Conservation (phyloP, 2,888 invertebrate species). For the Mythimna impura region DNA sequence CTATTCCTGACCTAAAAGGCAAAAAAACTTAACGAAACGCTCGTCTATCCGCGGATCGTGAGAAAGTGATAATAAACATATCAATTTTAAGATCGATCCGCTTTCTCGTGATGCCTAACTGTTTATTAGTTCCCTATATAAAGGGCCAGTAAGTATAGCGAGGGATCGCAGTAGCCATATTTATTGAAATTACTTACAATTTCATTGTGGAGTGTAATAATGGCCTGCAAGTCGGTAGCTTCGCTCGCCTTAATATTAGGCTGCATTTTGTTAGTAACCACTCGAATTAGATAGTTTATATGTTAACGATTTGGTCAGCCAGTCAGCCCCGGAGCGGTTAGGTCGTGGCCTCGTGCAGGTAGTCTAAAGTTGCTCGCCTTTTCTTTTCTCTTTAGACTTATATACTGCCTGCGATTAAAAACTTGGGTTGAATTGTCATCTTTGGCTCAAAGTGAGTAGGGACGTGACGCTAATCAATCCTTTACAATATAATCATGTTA, state of each 20-base stretch:
- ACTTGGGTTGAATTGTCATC: neutral
- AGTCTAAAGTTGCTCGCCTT: conserved; percentile 7
- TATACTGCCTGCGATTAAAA: conserved; percentile 11
- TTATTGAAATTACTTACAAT: conserved; percentile 90
- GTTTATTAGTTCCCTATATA: conserved; percentile 88
- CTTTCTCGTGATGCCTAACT: conserved; percentile 89
- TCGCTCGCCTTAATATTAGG: conserved; percentile 81
- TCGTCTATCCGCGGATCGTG: conserved; percentile 79
- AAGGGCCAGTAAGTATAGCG: conserved; percentile 82
- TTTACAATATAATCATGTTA: neutral
- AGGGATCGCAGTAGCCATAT: conserved; percentile 80
- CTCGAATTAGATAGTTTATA: conserved; percentile 84
- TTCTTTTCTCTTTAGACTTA: conserved; percentile 6
- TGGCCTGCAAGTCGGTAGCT: conserved; percentile 84
- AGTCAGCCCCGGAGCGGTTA: conserved; percentile 27
- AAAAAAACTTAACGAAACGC: conserved; percentile 53
- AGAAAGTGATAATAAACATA: conserved; percentile 90
- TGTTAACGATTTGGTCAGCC: conserved; percentile 62
- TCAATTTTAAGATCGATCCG: conserved; percentile 86
- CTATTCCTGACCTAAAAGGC: conserved; percentile 43
- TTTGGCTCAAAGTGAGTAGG: too few relatives aligned
- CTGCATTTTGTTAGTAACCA: conserved; percentile 82
- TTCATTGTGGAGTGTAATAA: conserved; percentile 88
- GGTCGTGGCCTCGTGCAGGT: conserved; percentile 41
- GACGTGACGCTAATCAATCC: too few relatives aligned